phyloP scores from a whole-genome alignment of 1,140 invertebrate genomes.

The Pentalonia nigronervosa region DNA sequence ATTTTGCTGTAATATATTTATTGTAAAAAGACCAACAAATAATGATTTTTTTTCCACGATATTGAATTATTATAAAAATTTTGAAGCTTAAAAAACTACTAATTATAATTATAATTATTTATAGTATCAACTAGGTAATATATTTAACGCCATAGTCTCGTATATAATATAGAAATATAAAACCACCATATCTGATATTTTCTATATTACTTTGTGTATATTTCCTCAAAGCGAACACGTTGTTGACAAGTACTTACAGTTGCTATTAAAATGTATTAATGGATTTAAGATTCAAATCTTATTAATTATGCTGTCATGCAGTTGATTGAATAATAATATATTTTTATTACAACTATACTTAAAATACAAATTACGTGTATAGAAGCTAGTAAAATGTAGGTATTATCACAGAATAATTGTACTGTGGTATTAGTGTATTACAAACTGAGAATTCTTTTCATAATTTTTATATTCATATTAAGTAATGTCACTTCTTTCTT shows the following conservation, averaged over 20 bases:
- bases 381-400: neutral
- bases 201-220: neutral
- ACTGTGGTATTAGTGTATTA: too few species aligned
- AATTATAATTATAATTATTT: too few species aligned
- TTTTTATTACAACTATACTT: neutral
- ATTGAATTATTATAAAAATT: too few species aligned
- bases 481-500: constrained; percentile 19
- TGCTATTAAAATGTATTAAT: neutral
- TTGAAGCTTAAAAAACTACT: too few species aligned
- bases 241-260: neutral
- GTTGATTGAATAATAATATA: neutral
- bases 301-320: neutral
- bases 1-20: neutral
- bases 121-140: too few species aligned
- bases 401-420: too few species aligned
- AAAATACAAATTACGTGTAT: neutral
- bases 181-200: neutral
- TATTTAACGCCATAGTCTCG: neutral
- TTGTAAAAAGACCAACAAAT: too few species aligned
- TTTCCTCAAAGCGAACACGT: neutral
- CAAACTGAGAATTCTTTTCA: neutral
- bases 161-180: neutral
- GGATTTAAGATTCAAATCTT: neutral
- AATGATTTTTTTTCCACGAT: too few species aligned
- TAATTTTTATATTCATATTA: neutral